Evolutionary conservation across 2,888 invertebrate genomes (phyloP), one percentile per base, ranked within the genome.

Genomic region (Cerastis rubricosa): DNA sequence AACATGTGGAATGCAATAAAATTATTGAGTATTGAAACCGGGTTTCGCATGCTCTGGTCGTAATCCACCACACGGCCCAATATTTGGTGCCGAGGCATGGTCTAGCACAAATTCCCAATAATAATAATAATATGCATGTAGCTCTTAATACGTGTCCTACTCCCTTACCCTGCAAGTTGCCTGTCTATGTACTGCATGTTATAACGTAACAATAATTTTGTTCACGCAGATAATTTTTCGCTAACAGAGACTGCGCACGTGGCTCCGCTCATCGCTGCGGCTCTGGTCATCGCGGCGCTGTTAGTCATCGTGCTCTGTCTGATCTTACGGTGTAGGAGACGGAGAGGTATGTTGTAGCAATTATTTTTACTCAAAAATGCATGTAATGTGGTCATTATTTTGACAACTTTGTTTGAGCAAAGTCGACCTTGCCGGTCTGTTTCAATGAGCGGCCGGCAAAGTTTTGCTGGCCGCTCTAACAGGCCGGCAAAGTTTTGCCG

Each of bases 191-290:
- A 76, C 74, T 89, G 89, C 90, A 90, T 89, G 90, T 89, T 88
- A 86, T 87, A 88, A 87, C 85, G 59, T 45, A 78, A 54, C 35
- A 81, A 83, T 87, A 85, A 89, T 90, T 93, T 90, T 94, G 91
- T 93, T 93, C 93, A 93, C 93, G 89, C 94, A 95, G 95, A 95
- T 92, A 94, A 93, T 95, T 95, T 95, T 93, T 94, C 94, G 93
- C 92, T 93, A 93, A 94, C 96, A 96, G 96, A 96, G 90, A 96
- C 96, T 81, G 95, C 96, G 78, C 96, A 96, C 88, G 96, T 95
- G 90, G 96, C 96, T 71, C 97, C 97, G 2, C 89, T 97, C 79
- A 96, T 96, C 68, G 97, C 96, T 2, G 96, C 96, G 0, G 97
- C 95, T 63, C 91, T 97, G 5, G 95, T 96, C 74, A 94, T 96